Percentiles rank a stretch among this genome's conserved stretches.
Evolutionary conservation across 2,888 invertebrate genomes (phyloP).

Genomic region (Tyria jacobaeae): DNA sequence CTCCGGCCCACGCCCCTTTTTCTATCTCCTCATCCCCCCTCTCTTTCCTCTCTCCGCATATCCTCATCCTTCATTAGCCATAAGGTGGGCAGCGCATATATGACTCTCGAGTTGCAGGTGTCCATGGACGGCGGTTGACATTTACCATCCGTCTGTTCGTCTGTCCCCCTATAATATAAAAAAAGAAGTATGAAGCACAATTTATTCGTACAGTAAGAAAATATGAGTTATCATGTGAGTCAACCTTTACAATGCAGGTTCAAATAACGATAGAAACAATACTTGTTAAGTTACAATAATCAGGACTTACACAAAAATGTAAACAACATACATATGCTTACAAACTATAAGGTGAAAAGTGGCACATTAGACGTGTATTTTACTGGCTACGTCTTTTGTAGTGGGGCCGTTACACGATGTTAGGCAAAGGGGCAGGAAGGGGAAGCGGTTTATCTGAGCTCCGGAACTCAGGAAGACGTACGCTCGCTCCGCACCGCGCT

Average conservation of each 20-base stretch:
- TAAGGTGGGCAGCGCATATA: no score
- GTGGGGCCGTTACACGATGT: conserved; percentile 80
- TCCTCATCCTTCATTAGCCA: no score
- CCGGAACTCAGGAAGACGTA: conserved; percentile 84
- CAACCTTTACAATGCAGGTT: neutral
- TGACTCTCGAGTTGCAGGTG: no score
- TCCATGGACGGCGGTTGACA: no score
- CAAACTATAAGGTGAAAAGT: conserved; percentile 59
- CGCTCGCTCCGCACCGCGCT: conserved; percentile 69
- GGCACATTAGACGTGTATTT: conserved; percentile 66
- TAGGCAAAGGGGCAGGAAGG: conserved; percentile 82
- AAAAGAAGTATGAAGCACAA: no score
- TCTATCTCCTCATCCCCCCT: no score
- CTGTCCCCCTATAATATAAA: no score
- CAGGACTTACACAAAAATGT: conserved; percentile 1
- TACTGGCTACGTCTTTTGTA: conserved; percentile 76
- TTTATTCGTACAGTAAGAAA: no score
- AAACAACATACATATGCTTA: conserved; percentile 18
- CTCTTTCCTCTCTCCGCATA: no score
- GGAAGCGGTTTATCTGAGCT: conserved; percentile 85
- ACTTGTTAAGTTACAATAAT: neutral
- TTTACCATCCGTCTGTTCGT: no score
- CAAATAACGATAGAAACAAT: neutral
- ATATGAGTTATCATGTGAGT: no score
- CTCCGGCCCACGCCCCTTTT: no score